Evolutionary conservation across 2,888 invertebrate genomes (phyloP), one percentile per base, ranked within the genome.

Genomic region (Gryllus longicercus): DNA sequence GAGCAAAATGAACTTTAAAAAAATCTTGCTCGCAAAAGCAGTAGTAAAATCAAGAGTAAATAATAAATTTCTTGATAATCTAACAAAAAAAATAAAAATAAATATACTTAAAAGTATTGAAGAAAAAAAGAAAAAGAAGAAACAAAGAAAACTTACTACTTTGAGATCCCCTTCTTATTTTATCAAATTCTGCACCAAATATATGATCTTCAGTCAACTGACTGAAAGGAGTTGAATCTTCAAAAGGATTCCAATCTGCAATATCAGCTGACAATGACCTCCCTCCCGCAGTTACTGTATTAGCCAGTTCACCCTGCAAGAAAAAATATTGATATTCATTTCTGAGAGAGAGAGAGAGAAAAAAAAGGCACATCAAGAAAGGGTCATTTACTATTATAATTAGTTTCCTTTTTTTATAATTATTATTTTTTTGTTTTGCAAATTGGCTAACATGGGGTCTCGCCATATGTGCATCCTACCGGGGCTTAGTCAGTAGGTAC

Each of bases 171-270:
- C 93, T 89, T 84, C 94, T 88, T 84, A 95, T 92, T 87, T 93
- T 93, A 86, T 95, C 95, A 86, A 95, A 95, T 87, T 95, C 95
- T 75, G 92, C 93, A 80, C 94, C 95, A 87, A 95, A 95, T 84
- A 94, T 91, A 84, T 93, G 92, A 89, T 95, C 95, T 85, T 95
- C 95, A 8, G 93, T 92, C 88, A 94, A 90, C 85, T 92, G 92
- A 85, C 91, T 91, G 86, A 94, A 94, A 50, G 92, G 92, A 80
- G 87, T 87, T 79, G 91, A 90, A 84, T 93, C 93, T 85, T 93
- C 94, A 85, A 95, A 95, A 2, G 95, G 95, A 88, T 95, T 95
- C 95, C 95, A 95, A 83, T 93, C 92, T 10, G 91, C 90, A 74
- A 92, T 89, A 85, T 93, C 93, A 74, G 90, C 90, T 25, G 88